These are phyloP conservation scores for Ooceraea biroi DNA, from an alignment of 1,140 invertebrate species.

Conservation along the genomic window DNA sequence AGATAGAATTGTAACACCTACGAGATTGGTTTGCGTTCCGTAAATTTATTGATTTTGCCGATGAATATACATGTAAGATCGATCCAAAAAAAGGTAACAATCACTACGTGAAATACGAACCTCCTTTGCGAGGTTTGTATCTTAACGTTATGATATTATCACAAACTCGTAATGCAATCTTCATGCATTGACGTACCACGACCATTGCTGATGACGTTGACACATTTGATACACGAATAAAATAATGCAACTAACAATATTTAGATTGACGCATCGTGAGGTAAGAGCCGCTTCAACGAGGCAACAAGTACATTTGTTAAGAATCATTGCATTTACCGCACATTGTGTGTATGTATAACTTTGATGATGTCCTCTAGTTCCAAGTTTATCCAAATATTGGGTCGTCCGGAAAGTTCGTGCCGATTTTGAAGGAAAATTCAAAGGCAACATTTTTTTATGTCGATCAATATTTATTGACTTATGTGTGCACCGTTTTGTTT, in stretches of 20 bases:
- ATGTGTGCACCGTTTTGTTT: too few relatives aligned
- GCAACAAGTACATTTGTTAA: slow-evolving; percentile 5
- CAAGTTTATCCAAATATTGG: background rate
- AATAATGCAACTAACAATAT: slow-evolving; percentile 1
- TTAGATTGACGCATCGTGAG: background rate
- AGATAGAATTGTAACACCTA: slow-evolving; percentile 48
- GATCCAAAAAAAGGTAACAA: slow-evolving; percentile 29
- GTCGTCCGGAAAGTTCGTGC: too few relatives aligned
- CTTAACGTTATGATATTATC: slow-evolving; percentile 76
- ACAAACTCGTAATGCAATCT: slow-evolving; percentile 80
- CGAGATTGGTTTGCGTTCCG: slow-evolving; percentile 43
- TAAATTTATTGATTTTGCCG: slow-evolving; percentile 52
- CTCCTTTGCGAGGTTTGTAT: slow-evolving; percentile 54
- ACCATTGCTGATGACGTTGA: background rate
- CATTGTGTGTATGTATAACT: background rate
- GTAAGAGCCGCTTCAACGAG: background rate
- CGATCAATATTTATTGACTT: too few relatives aligned
- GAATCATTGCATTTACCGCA: background rate
- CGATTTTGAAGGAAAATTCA: too few relatives aligned
- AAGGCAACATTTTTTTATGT: too few relatives aligned
- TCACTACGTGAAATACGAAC: background rate
- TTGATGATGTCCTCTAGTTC: background rate
- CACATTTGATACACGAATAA: slow-evolving; percentile 6
- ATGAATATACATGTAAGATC: slow-evolving; percentile 10
- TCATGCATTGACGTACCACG: slow-evolving; percentile 38